These are phyloP conservation scores for Myotis findleyi DNA, from an alignment of 2,797 vertebrate species.

Conservation along the genomic window DNA sequence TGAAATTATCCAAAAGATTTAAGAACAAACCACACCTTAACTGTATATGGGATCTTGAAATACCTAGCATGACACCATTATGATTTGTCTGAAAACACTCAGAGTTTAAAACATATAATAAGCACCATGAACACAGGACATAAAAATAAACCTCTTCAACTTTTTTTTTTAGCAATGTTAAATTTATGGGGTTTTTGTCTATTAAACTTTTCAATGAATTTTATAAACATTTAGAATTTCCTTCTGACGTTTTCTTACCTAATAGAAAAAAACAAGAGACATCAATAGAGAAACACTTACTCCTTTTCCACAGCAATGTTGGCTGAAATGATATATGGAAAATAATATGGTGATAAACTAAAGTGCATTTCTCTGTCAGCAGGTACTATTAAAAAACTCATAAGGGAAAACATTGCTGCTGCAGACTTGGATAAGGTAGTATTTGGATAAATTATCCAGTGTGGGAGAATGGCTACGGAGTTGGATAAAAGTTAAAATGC, in stretches of 20 bases:
- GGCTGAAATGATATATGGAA: conserved; percentile 10
- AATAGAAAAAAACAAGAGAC: not conserved
- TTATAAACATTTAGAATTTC: not conserved
- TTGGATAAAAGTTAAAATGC: conserved; percentile 19
- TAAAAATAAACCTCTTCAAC: not conserved
- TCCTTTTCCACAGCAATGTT: not conserved
- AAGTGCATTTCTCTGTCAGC: conserved; percentile 46
- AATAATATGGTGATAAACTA: conserved; percentile 25
- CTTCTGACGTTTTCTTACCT: conserved; percentile 22
- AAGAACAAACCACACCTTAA: not conserved
- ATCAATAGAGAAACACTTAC: not conserved
- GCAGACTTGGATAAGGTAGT: not conserved
- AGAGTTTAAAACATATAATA: conserved; percentile 21
- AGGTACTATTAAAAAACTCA: conserved; percentile 2
- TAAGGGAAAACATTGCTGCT: not conserved
- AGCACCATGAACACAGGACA: not conserved
- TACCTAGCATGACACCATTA: not conserved
- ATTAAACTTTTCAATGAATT: conserved; percentile 17
- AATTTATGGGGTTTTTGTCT: not conserved
- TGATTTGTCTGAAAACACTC: not conserved
- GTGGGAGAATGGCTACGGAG: not conserved
- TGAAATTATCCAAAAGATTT: not conserved
- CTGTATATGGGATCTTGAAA: not conserved
- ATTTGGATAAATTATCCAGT: conserved; percentile 51
- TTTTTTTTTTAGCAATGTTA: not conserved